A percentile compares a stretch with the other conserved stretches of the same genome.
These are phyloP conservation scores for Gibbula magus DNA, from an alignment of 2,888 invertebrate species.

Conservation along the genomic window DNA sequence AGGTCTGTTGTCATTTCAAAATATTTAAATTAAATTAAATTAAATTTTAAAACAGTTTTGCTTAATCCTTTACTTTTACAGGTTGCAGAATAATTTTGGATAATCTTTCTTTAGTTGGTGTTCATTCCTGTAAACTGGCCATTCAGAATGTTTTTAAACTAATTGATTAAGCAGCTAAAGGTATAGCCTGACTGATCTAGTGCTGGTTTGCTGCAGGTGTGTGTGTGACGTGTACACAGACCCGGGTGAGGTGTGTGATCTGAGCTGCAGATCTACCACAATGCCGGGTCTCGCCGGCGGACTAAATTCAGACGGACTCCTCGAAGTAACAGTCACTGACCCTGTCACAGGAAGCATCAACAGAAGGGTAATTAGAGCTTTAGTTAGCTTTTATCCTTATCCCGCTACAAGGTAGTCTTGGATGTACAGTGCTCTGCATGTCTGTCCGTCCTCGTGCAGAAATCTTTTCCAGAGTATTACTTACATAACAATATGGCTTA, in stretches of 20 bases:
- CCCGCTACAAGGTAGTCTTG: too few relatives aligned
- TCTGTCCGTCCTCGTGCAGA: too few relatives aligned
- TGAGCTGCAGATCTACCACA: slow-evolving; percentile 51
- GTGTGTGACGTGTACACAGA: slow-evolving; percentile 58
- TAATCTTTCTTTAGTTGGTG: neutral
- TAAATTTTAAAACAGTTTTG: neutral
- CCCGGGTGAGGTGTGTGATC: slow-evolving; percentile 62
- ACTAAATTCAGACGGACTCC: slow-evolving; percentile 51
- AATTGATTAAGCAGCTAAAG: neutral
- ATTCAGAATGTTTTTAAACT: neutral
- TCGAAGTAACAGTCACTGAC: slow-evolving; percentile 51
- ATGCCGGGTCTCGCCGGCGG: slow-evolving; percentile 48
- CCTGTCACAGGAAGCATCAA: slow-evolving; percentile 48
- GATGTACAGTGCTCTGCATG: too few relatives aligned
- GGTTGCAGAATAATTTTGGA: too few relatives aligned
- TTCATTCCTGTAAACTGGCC: neutral
- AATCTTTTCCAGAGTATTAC: too few relatives aligned
- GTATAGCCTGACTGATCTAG: neutral
- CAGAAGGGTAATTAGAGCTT: slow-evolving; percentile 37
- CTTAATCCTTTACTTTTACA: too few relatives aligned
- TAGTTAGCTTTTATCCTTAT: neutral
- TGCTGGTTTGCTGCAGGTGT: slow-evolving; percentile 55
- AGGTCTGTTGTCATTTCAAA: slow-evolving; percentile 36
- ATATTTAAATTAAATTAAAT: too few relatives aligned
- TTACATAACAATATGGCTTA: too few relatives aligned